Evolutionary conservation across 1,140 invertebrate genomes (phyloP).

Genomic region (Lepeophtheirus salmonis): DNA sequence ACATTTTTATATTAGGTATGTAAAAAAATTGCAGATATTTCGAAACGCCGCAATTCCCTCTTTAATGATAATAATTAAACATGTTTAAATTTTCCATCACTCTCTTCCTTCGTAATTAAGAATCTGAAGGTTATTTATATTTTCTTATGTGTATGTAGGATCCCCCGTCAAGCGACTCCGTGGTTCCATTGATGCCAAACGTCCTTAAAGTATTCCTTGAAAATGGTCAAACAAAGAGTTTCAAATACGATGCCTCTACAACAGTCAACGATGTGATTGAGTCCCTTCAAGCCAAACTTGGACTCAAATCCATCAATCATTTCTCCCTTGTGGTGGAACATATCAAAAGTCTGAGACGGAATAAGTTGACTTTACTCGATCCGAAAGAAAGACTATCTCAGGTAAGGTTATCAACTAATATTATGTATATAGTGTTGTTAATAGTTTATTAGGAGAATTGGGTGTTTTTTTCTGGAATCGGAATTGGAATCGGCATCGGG

Average conservation of each 20-base stretch:
- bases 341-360: constrained; percentile 59
- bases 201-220: constrained; percentile 75
- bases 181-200: constrained; percentile 70
- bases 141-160: too few species aligned
- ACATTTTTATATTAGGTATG: too few species aligned
- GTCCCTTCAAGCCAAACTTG: constrained; percentile 64
- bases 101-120: too few species aligned
- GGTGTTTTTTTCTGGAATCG: too few species aligned
- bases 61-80: too few species aligned
- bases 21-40: too few species aligned
- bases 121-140: too few species aligned
- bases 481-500: too few species aligned
- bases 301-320: constrained; percentile 53
- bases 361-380: constrained; percentile 61
- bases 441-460: too few species aligned
- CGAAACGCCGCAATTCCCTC: too few species aligned
- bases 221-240: constrained; percentile 88
- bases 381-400: constrained; percentile 60
- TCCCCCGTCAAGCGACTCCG: constrained; percentile 40
- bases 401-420: constrained; percentile 42
- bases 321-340: constrained; percentile 76
- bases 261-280: constrained; percentile 67
- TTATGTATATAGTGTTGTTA: too few species aligned
- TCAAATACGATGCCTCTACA: constrained; percentile 76
- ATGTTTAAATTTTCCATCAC: too few species aligned